Conservation (phyloP, 2,888 invertebrate species). For the Brassicogethes aeneus region DNA sequence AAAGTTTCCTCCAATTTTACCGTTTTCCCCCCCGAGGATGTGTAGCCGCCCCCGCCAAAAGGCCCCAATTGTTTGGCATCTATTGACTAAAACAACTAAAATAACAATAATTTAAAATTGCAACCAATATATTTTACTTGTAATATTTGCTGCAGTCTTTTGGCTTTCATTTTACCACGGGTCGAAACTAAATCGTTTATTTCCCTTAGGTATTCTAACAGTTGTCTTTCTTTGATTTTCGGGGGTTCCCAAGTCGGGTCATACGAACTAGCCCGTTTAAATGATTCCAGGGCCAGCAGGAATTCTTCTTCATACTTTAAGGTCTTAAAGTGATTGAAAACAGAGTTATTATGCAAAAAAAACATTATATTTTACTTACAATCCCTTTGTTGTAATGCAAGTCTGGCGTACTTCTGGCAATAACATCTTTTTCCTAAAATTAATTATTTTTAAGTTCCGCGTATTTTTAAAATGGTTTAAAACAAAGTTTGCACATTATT, state of each 20-base stretch:
- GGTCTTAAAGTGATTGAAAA: conserved; percentile 46
- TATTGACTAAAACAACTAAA: conserved; percentile 43
- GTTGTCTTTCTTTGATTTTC: conserved; percentile 48
- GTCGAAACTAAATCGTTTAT: conserved; percentile 54
- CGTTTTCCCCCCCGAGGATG: conserved; percentile 42
- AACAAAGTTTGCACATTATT: too few species aligned
- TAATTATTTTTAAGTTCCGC: neutral
- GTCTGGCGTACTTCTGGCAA: conserved; percentile 66
- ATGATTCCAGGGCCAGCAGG: conserved; percentile 58
- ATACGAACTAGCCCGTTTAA: conserved; percentile 54
- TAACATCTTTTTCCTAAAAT: conserved; percentile 56
- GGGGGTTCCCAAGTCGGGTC: conserved; percentile 74
- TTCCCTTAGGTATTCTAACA: conserved; percentile 56
- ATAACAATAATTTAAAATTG: conserved; percentile 4
- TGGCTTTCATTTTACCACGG: conserved; percentile 66
- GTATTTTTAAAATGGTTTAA: too few species aligned
- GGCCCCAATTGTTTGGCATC: conserved; percentile 61
- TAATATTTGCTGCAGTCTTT: conserved; percentile 58
- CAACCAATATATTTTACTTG: conserved; percentile 39
- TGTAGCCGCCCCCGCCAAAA: conserved; percentile 52
- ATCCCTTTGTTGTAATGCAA: conserved; percentile 77
- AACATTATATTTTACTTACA: conserved; percentile 51
- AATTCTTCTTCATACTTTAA: conserved; percentile 74
- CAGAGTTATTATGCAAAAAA: neutral
- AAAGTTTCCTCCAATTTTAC: conserved; percentile 43